Evolutionary conservation across 2,888 invertebrate species (phyloP).

Genomic region (Himalopsyche anomala): DNA sequence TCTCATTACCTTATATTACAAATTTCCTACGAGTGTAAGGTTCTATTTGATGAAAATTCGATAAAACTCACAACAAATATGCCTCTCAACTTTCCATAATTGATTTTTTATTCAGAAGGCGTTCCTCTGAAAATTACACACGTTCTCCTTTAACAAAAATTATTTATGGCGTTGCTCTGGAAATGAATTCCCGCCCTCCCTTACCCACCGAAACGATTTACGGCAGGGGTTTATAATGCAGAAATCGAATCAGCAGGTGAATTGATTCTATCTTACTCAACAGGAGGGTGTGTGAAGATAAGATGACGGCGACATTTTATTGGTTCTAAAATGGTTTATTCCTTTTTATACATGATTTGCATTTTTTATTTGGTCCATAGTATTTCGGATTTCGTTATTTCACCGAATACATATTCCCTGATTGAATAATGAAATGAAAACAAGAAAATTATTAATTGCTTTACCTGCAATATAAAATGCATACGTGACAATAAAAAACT

Average conservation of each 20-base stretch:
- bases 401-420: too few relatives aligned
- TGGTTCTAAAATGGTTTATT: too few relatives aligned
- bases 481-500: too few relatives aligned
- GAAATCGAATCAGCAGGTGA: not conserved
- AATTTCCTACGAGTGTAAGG: not conserved
- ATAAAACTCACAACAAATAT: conserved; percentile 30
- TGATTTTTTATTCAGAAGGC: conserved; percentile 16
- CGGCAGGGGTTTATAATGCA: not conserved
- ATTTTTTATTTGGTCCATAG: too few relatives aligned
- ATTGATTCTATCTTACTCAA: not conserved
- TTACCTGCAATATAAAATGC: too few relatives aligned
- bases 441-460: too few relatives aligned
- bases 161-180: conserved; percentile 14
- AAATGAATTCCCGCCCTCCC: not conserved
- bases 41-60: conserved; percentile 1
- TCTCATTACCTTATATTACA: not conserved
- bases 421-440: too few relatives aligned
- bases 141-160: conserved; percentile 9
- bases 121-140: conserved; percentile 18
- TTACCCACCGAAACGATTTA: not conserved
- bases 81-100: conserved; percentile 12
- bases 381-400: too few relatives aligned
- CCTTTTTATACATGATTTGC: too few relatives aligned
- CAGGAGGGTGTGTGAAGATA: not conserved
- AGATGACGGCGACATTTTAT: too few relatives aligned